Evolutionary conservation across 2,113 vertebrate genomes (phyloP), one percentile per base, ranked within the genome.

Genomic region (Xiphias gladius): DNA sequence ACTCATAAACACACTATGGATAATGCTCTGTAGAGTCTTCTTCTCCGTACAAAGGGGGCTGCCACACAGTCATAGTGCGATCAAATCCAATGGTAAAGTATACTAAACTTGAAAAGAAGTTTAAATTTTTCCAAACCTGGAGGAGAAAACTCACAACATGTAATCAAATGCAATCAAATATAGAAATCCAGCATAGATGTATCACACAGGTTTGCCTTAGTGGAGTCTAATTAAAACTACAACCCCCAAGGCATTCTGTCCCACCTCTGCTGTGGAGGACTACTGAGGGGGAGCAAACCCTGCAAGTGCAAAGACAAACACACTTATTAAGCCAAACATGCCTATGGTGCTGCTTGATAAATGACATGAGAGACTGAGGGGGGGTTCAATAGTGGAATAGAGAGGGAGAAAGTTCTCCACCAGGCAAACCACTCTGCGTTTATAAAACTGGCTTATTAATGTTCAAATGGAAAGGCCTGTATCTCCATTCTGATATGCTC

Each of bases 261-360:
- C 82, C 84, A 82, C 82, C 61, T 84, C 64, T 80, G 76, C 77
- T 24, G 77, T 9, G 68, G 65, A 86, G 73, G 57, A 67, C 68
- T 66, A 83, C 82, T 87, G 80, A 65, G 76, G 69, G 80, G 80
- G 66, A 75, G 63, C 75, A 41, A 82, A 84, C 80, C 84, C 70
- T 13, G 80, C 14, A 22, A 85, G 86, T 57, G 84, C 88, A 85
- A 86, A 90, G 80, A 87, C 86, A 92, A 91, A 93, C 89, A 93
- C 55, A 85, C 72, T 93, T 91, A 92, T 90, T 91, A 93, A 88
- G 76, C 69, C 88, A 92, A 93, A 90, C 82, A 91, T 78, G 86
- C 91, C 86, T 73, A 59, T 87, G 84, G 89, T 86, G 86, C 58
- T 13, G 80, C 84, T 79, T 88, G 88, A 92, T 91, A 84, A 89